These are phyloP conservation scores for Chunga burmeisteri DNA, from an alignment of 2,113 vertebrate species.

Conservation along the genomic window DNA sequence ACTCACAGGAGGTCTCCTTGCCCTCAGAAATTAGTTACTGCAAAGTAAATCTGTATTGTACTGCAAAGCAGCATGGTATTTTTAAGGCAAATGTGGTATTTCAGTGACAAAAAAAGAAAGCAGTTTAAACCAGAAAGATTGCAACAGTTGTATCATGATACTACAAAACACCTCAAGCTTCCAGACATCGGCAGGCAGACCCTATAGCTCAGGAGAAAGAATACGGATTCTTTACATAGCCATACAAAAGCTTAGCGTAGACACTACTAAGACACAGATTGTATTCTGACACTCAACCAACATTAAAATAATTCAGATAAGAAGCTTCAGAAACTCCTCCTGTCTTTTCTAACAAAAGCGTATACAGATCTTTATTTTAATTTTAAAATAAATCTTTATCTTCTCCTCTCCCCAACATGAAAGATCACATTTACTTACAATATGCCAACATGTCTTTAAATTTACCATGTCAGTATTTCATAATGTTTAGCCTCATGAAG, in stretches of 20 bases:
- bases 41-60: not conserved
- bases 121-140: not conserved
- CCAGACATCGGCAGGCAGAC: not conserved
- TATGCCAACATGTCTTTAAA: not conserved
- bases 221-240: not conserved
- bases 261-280: not conserved
- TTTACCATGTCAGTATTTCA: not conserved
- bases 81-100: not conserved
- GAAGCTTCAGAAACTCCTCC: not conserved
- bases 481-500: not conserved
- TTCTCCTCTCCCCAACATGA: not conserved
- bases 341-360: not conserved
- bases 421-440: not conserved
- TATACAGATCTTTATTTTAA: not conserved
- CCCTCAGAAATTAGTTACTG: not conserved
- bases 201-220: not conserved
- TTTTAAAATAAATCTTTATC: not conserved
- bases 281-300: not conserved
- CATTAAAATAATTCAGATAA: not conserved
- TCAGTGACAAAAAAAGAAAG: not conserved
- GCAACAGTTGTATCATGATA: not conserved
- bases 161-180: not conserved
- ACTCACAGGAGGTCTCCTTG: not conserved
- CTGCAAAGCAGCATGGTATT: not conserved
- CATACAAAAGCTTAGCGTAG: not conserved